These are phyloP conservation scores for Choloepus hoffmanni DNA, from an alignment of 2,113 vertebrate genomes.

Conservation along the genomic window DNA sequence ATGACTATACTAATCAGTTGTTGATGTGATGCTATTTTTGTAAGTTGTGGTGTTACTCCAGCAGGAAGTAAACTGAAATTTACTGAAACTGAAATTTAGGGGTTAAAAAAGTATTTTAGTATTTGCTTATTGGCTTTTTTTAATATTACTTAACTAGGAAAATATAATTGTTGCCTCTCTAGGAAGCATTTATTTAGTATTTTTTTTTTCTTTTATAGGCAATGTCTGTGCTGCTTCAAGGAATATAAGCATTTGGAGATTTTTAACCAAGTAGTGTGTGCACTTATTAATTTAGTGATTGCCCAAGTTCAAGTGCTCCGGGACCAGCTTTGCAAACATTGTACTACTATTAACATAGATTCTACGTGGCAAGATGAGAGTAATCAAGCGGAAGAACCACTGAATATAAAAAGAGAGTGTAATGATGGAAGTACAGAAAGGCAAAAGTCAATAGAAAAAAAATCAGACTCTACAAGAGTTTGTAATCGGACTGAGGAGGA, in stretches of 20 bases:
- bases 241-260: slow-evolving; percentile 99
- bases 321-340: slow-evolving; percentile 91
- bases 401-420: slow-evolving; percentile 95
- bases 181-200: slow-evolving; percentile 58
- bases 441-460: slow-evolving; percentile 86
- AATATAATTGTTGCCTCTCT: slow-evolving; percentile 16
- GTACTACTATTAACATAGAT: slow-evolving; percentile 87
- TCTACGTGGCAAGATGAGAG: slow-evolving; percentile 91
- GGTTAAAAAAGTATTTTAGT: neutral
- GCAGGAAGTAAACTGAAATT: slow-evolving; percentile 10
- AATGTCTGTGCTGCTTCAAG: slow-evolving; percentile 99
- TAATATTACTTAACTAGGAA: slow-evolving; percentile 9
- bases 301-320: slow-evolving; percentile 94
- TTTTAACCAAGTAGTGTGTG: slow-evolving; percentile 99
- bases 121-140: slow-evolving; percentile 38
- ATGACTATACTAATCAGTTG: neutral
- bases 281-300: slow-evolving; percentile 99
- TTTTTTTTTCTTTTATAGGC: slow-evolving; percentile 88
- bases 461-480: slow-evolving; percentile 82
- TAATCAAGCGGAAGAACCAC: slow-evolving; percentile 91
- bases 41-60: neutral
- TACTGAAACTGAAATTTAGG: neutral
- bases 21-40: neutral
- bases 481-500: slow-evolving; percentile 86
- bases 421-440: slow-evolving; percentile 89